Percentiles rank a stretch among this genome's conserved stretches.
phyloP scores from a whole-genome alignment of 2,797 vertebrate species.

The Setipinna tenuifilis region DNA sequence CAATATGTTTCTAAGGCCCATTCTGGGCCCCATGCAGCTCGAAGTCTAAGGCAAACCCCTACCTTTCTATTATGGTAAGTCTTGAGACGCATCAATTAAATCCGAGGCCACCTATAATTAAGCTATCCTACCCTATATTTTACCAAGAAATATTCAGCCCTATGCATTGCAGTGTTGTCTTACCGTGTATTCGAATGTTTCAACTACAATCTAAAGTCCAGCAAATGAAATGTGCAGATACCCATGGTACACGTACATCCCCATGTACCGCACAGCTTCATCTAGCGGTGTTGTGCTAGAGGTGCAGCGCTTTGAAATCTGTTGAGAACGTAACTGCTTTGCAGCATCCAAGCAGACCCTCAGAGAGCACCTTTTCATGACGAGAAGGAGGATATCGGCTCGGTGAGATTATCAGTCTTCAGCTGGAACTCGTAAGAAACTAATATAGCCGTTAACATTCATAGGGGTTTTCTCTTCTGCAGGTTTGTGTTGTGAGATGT shows the following conservation, averaged over 20 bases:
- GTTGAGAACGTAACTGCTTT: constrained; percentile 3
- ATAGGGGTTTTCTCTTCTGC: constrained; percentile 35
- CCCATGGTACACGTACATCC: neutral
- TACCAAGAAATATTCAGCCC: neutral
- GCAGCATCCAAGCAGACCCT: neutral
- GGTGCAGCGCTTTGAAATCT: constrained; percentile 24
- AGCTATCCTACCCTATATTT: neutral
- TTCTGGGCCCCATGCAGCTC: too few relatives aligned
- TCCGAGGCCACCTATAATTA: too few relatives aligned
- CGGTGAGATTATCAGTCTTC: constrained; percentile 17
- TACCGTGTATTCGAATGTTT: neutral
- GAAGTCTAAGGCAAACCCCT: too few relatives aligned
- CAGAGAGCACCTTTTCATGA: neutral
- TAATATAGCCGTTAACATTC: neutral
- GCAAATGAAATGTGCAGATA: neutral
- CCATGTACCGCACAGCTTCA: constrained; percentile 21
- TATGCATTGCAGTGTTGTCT: too few relatives aligned
- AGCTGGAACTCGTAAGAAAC: constrained; percentile 20
- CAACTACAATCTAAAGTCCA: neutral
- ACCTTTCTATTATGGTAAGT: too few relatives aligned
- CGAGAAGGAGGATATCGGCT: neutral
- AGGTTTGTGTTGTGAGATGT: constrained; percentile 80
- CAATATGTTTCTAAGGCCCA: too few relatives aligned
- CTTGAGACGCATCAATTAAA: neutral
- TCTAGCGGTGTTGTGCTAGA: constrained; percentile 19